Evolutionary conservation across 2,113 vertebrate species (phyloP), one percentile per base, ranked within the genome.

Genomic region (Myiopsitta monachus): DNA sequence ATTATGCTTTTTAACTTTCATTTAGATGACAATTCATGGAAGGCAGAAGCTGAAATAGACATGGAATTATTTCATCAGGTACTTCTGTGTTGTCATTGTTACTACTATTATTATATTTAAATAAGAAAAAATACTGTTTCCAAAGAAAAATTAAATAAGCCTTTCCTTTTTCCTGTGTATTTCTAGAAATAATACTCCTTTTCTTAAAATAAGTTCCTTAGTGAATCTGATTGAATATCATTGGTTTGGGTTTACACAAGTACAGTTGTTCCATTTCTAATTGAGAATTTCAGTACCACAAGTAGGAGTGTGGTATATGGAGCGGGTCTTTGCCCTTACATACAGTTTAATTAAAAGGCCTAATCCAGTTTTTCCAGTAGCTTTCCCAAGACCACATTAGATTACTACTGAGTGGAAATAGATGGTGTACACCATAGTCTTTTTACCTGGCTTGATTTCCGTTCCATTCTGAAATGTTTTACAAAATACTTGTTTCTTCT

Each of bases 21-120:
- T 95, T 97, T 96, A 99, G 99, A 99, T 98, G 99, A 99, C 84
- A 99, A 97, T 68, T 99, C 98, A 18, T 99, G 99, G 99, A 99
- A 99, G 87, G 98, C 98, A 91, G 99, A 99, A 98, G 99, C 99
- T 97, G 99, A 99, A 98, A 99, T 99, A 44, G 99, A 99, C 98
- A 99, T 99, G 99, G 99, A 99, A 95, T 98, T 99, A 85, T 99
- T 99, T 98, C 99, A 99, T 97, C 99, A 99, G 99, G 99, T 99
- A 99, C 59, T 96, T 82, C 6, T 66, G 51, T 19, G 12, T 47
- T 94, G 8, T 46, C 46, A 46, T 46, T 46, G 46, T 46, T 22
- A 46, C 46, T 46, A 46, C 46, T 46, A 46, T 46, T 46, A 46
- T 22, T 22, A 22, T 22, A 47, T 47, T 47, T 47, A 6, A 47